Evolutionary conservation across 2,797 vertebrate genomes (phyloP).

Genomic region (Megalops cyprinoides): DNA sequence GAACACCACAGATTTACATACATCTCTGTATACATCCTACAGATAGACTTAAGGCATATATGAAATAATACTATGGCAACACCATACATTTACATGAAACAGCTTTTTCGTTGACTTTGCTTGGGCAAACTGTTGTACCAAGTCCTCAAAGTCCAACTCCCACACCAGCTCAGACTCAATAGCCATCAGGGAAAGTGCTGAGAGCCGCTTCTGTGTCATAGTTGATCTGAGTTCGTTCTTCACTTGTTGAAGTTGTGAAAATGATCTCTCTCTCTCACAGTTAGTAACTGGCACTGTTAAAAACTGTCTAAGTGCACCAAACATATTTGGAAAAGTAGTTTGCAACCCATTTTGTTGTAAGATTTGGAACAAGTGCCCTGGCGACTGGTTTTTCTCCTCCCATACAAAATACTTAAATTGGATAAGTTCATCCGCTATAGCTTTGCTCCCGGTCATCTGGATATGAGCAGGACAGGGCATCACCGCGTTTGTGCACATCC

Average conservation of each 20-base stretch:
- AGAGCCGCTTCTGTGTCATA: conserved; percentile 1
- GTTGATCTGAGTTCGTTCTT: conserved; percentile 19
- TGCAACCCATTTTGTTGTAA: too few species aligned
- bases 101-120: not conserved
- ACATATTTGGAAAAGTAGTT: conserved; percentile 7
- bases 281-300: not conserved
- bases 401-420: not conserved
- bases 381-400: not conserved
- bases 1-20: too few species aligned
- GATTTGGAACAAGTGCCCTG: not conserved
- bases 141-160: conserved; percentile 19
- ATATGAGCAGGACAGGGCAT: not conserved
- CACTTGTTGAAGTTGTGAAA: not conserved
- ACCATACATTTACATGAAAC: too few species aligned
- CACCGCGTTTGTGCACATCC: not conserved
- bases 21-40: too few species aligned
- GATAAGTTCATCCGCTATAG: not conserved
- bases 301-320: conserved; percentile 5
- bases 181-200: conserved; percentile 6
- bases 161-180: not conserved
- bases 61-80: too few species aligned
- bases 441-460: not conserved
- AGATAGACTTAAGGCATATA: too few species aligned
- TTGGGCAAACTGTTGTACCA: not conserved
- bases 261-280: conserved; percentile 14